phyloP scores from a whole-genome alignment of 1,140 invertebrate genomes.

The Thaumatotibia leucotreta region DNA sequence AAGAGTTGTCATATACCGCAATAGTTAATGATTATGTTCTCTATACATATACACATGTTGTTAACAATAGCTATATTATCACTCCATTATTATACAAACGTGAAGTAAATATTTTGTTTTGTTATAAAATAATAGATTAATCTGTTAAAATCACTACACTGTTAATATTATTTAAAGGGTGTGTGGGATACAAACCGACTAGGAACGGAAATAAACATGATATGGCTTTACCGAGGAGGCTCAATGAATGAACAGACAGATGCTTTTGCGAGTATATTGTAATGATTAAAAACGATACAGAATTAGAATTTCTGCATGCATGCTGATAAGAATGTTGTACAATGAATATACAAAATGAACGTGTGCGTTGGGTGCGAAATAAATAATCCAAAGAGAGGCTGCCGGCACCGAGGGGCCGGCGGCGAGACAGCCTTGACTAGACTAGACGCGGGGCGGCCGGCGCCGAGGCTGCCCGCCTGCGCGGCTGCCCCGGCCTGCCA shows the following conservation, averaged over 20 bases:
- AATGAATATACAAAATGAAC: conserved; percentile 27
- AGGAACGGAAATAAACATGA: conserved; percentile 39
- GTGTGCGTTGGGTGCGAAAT: conserved; percentile 40
- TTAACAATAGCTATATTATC: conserved; percentile 55
- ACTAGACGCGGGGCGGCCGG: conserved; percentile 20
- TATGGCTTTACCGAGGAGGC: conserved; percentile 56
- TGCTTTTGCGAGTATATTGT: conserved; percentile 46
- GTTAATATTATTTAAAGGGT: conserved; percentile 55
- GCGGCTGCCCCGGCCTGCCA: conserved; percentile 17
- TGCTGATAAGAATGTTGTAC: conserved; percentile 34
- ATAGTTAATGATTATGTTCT: conserved; percentile 59
- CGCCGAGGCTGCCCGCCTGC: no score
- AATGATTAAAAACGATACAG: conserved; percentile 36
- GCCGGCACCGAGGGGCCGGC: conserved; percentile 26
- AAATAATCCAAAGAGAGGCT: conserved; percentile 43
- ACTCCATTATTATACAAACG: conserved; percentile 52
- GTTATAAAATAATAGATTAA: conserved; percentile 69
- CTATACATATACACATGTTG: conserved; percentile 65
- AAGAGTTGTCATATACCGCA: conserved; percentile 50
- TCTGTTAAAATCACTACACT: conserved; percentile 58
- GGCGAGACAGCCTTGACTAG: conserved; percentile 30
- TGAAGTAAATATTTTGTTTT: conserved; percentile 66
- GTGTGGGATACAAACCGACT: conserved; percentile 52
- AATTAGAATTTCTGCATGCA: conserved; percentile 35
- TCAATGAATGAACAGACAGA: conserved; percentile 45